Base-by-base conservation (phyloP, 2,113 vertebrate species). In the Neopipo cinnamomea region DNA sequence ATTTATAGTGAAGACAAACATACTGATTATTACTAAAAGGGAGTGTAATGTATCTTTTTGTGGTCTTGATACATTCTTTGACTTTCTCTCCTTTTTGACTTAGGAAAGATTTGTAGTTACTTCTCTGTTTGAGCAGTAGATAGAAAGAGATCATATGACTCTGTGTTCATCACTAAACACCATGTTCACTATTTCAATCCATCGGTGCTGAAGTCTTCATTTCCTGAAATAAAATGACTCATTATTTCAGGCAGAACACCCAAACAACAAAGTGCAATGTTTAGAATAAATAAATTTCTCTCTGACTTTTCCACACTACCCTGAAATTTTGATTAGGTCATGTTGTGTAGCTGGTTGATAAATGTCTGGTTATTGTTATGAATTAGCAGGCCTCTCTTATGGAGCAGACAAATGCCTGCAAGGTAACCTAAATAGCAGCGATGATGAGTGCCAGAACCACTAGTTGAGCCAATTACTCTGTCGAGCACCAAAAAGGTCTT, bases 181-280 rank as follows among this genome's bases (percentile, higher is more conserved):
- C 67, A 76, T 22, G 74, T 65, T 96, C 84, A n/a, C 81, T 63
- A 71, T 83, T 96, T 94, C 88, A 92, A 37, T 80, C 62, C 17
- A 58, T 77, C 91, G 89, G 31, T 14, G 11, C 82, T 42, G 77
- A 95, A 94, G 88, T 70, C 67, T 96, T 91, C n/a, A 53, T 92
- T 95, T 95, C 81, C 91, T 80, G 42, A 87, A 96, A 73, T 97
- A 95, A 96, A 96, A 92, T 75, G 80, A 83, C 80, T 91, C 55
- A 78, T 94, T 83, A 89, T 53, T 96, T 96, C 87, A 87, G 47
- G 67, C 92, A 53, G 24, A 88, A 70, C 41, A 83, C 27, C n/a
- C 30, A n/a, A 35, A 66, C 42, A 71, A 24, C 42, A 71, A 24
- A 71, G 56, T 47, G 62, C 70, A 85, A 35, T n/a, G 67, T 95